Percentiles rank a stretch among this genome's conserved stretches.
These are phyloP conservation scores for Empidonax traillii DNA, from an alignment of 2,113 vertebrate genomes.

Conservation along the genomic window DNA sequence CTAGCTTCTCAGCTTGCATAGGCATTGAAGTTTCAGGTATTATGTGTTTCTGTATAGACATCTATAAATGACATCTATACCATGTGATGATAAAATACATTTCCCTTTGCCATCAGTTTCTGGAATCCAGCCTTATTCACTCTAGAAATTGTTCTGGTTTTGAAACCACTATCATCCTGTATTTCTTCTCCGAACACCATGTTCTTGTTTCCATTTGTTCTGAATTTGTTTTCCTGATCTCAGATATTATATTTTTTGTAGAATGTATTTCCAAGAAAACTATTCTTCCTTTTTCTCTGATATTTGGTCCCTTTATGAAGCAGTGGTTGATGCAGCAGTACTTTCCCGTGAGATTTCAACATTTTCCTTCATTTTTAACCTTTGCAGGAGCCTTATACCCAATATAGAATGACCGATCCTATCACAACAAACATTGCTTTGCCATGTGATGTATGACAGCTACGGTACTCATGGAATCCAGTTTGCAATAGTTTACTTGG, in stretches of 20 bases:
- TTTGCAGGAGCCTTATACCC: not conserved
- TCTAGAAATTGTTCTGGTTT: not conserved
- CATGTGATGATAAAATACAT: not conserved
- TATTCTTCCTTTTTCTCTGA: not conserved
- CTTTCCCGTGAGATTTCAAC: not conserved
- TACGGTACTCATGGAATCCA: not conserved
- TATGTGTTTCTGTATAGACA: not conserved
- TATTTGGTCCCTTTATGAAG: not conserved
- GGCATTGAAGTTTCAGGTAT: not conserved
- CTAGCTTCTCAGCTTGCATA: not conserved
- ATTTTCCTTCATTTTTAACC: not conserved
- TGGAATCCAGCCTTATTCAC: not conserved
- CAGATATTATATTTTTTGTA: not conserved
- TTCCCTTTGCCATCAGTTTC: not conserved
- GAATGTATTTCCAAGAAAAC: not conserved
- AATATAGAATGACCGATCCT: rapidly evolving
- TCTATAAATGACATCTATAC: not conserved
- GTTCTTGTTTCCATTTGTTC: not conserved
- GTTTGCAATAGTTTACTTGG: not conserved
- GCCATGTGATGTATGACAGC: not conserved
- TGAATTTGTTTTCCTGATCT: not conserved
- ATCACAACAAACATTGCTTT: not conserved
- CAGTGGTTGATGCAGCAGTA: not conserved
- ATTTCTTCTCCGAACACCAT: not conserved
- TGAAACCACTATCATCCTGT: not conserved